Base-by-base conservation (phyloP, 2,888 invertebrate species). In the Carabus problematicus region DNA sequence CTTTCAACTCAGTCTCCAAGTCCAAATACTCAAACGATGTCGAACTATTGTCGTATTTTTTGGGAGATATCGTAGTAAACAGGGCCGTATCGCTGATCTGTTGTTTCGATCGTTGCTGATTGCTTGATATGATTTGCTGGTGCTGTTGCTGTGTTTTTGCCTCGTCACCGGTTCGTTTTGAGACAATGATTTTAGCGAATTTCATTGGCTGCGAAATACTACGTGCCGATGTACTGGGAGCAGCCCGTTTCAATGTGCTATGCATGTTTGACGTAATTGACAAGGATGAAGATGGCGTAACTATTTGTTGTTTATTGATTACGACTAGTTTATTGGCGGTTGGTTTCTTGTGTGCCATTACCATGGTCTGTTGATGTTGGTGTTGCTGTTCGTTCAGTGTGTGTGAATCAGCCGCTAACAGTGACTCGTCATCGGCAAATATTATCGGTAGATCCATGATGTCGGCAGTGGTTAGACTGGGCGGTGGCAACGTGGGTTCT, bases 381-480 rank as follows among this genome's bases (percentile, higher is more conserved):
- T 59, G 43, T 14, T 66, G 58, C 14, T 70, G 64, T 12, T 73
- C 68, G 18, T 66, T 59, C 60, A 70, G 66, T 49, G 66, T 29
- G 29, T 29, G 29, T 29, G 29, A 6, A 29, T 29, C 29, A 18
- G 62, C 55, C 3, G 70, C 43, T 71, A 70, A 29, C 29, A 64
- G 12, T 70, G 76, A 72, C 72, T 81, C 79, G 72, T 86, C 88
- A 73, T 89, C 88, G 0, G 89, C 89, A 76, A 89, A 88, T 70
- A 89, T 85, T 73, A 89, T 88, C 0, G 89, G 89, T 76, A 89
- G 84, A 75, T 89, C 88, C 75, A 88, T 83, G 55, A 89, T 89
- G 75, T 87, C 88, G 70, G 83, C 80, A 0, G 80, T 79, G 0
- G 85, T 83, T 29, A 86, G 74, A 77, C 85, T 85, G 58, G 84